These are phyloP conservation scores for Aelia acuminata DNA, from an alignment of 2,888 invertebrate species.

Conservation along the genomic window DNA sequence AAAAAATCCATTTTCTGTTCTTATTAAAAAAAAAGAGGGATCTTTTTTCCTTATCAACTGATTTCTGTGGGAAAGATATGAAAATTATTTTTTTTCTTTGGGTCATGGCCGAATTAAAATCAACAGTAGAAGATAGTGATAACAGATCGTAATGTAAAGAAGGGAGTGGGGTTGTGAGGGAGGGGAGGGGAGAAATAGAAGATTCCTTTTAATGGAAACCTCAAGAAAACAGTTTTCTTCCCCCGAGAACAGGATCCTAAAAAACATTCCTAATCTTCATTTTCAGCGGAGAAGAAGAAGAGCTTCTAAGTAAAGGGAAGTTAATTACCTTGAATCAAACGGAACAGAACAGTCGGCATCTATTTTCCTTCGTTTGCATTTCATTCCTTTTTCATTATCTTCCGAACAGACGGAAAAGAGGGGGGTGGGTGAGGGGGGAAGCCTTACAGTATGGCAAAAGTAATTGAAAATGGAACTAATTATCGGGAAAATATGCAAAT, in stretches of 20 bases:
- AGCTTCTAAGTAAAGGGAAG: neutral
- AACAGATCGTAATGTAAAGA: neutral
- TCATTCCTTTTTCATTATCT: conserved; percentile 29
- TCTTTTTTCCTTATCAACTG: neutral
- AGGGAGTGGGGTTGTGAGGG: neutral
- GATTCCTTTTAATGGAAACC: conserved; percentile 5
- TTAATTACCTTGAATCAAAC: conserved; percentile 32
- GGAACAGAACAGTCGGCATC: conserved; percentile 28
- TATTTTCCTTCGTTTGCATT: conserved; percentile 34
- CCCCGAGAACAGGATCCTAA: neutral
- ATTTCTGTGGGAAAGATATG: neutral
- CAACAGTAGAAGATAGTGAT: neutral
- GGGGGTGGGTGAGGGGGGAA: neutral
- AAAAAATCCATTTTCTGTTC: neutral
- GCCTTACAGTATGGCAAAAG: neutral
- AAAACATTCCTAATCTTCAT: conserved; percentile 3
- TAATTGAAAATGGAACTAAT: conserved; percentile 3
- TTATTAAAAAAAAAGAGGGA: neutral
- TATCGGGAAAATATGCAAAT: conserved; percentile 1
- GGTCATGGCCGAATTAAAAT: neutral
- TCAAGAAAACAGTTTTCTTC: conserved; percentile 16
- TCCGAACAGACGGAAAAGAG: neutral
- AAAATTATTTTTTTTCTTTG: neutral
- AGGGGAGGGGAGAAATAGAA: neutral
- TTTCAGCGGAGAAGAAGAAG: neutral